A percentile compares a stretch with the other conserved stretches of the same genome.
Evolutionary conservation across 2,113 vertebrate genomes (phyloP).

Genomic region (Psilopsiagon aymara): DNA sequence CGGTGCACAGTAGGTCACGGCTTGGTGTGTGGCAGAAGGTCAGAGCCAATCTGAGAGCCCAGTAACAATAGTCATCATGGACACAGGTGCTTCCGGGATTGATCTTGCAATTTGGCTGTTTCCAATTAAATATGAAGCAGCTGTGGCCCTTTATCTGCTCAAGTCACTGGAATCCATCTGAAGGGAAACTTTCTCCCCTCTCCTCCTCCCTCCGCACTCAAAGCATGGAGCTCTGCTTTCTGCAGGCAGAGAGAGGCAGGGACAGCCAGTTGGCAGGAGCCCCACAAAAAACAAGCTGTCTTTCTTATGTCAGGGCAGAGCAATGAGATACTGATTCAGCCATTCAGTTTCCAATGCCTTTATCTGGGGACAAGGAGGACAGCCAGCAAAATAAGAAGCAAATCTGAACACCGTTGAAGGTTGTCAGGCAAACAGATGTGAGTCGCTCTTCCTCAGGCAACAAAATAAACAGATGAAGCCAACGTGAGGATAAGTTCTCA

Average conservation of each 20-base stretch:
- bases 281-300: background rate
- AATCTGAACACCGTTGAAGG: background rate
- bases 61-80: conserved; percentile 61
- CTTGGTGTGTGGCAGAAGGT: background rate
- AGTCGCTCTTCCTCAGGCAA: background rate
- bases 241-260: background rate
- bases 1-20: background rate
- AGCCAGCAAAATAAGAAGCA: conserved; percentile 32
- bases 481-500: background rate
- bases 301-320: conserved; percentile 48
- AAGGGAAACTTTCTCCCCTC: conserved; percentile 2
- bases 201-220: background rate
- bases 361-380: background rate
- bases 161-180: conserved; percentile 61
- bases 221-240: background rate
- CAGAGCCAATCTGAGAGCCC: conserved; percentile 29
- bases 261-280: conserved; percentile 35
- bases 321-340: conserved; percentile 43
- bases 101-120: conserved; percentile 68
- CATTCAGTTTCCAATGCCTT: conserved; percentile 4
- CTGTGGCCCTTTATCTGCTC: conserved; percentile 70
- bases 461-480: background rate
- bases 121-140: conserved; percentile 78
- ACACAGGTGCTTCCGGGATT: conserved; percentile 78
- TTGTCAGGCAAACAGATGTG: background rate